Evolutionary conservation across 2,888 invertebrate genomes (phyloP).

Genomic region (Flexamia atlantica): DNA sequence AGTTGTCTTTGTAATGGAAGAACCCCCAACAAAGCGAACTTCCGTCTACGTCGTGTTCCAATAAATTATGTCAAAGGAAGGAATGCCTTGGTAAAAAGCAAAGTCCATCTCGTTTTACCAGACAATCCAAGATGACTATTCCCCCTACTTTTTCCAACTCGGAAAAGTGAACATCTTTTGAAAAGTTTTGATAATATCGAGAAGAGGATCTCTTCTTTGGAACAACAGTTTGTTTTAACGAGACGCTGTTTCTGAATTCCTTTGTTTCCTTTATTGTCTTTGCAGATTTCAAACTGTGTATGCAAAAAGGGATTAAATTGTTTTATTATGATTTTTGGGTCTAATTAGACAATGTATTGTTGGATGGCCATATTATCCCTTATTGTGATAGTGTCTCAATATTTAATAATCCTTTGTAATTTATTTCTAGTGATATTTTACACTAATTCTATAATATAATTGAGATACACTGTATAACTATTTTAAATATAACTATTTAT

Average conservation of each 20-base stretch:
- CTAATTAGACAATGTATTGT: too few relatives aligned
- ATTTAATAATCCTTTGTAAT: too few relatives aligned
- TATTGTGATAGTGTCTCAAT: too few relatives aligned
- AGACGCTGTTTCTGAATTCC: conserved; percentile 17
- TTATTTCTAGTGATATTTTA: too few relatives aligned
- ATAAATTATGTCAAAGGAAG: conserved; percentile 30
- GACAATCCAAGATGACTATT: conserved; percentile 16
- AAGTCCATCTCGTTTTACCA: conserved; percentile 37
- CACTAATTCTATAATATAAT: too few relatives aligned
- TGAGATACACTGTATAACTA: too few relatives aligned
- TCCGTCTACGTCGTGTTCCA: background rate
- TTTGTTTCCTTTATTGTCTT: background rate
- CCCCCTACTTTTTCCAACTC: background rate
- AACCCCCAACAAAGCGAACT: conserved; percentile 37
- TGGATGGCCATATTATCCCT: too few relatives aligned
- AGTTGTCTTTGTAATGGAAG: background rate
- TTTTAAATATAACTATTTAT: too few relatives aligned
- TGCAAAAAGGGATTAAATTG: too few relatives aligned
- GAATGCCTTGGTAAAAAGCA: background rate
- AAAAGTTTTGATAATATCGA: conserved; percentile 48
- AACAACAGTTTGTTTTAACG: conserved; percentile 56
- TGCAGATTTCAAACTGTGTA: background rate
- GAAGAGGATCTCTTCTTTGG: conserved; percentile 34
- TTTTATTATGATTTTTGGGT: too few relatives aligned
- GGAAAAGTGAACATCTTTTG: conserved; percentile 48